Evolutionary conservation across 2,113 vertebrate genomes (phyloP).

Genomic region (Takifugu bimaculatus): DNA sequence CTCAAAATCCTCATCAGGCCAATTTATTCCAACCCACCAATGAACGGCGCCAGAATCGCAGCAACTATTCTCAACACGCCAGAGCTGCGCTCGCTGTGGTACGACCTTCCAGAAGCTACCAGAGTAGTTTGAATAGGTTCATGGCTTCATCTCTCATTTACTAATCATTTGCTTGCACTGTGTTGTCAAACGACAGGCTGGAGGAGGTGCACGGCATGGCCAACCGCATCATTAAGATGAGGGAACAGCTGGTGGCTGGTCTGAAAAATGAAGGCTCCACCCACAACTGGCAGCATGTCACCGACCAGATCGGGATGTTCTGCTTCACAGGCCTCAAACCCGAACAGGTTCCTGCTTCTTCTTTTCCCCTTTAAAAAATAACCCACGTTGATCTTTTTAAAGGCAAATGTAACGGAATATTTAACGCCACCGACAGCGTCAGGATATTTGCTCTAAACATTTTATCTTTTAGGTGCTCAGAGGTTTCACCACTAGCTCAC

Average conservation of each 20-base stretch:
- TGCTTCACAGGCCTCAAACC: conserved; percentile 97
- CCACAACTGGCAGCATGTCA: conserved; percentile 95
- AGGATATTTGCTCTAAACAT: too few species aligned
- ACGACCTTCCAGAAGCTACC: conserved; percentile 23
- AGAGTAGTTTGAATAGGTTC: not conserved
- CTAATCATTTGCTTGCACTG: not conserved
- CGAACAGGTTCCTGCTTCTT: conserved; percentile 79
- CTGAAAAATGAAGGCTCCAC: conserved; percentile 92
- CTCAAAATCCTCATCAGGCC: conserved; percentile 97
- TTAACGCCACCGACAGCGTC: too few species aligned
- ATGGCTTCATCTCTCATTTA: not conserved
- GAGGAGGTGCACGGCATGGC: conserved; percentile 93
- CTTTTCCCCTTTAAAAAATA: not conserved
- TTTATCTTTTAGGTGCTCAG: too few species aligned
- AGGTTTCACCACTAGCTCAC: too few species aligned
- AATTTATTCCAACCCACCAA: conserved; percentile 95
- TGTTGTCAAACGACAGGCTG: conserved; percentile 71
- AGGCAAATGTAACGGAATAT: too few species aligned
- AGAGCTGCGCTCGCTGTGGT: conserved; percentile 90
- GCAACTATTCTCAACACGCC: conserved; percentile 86
- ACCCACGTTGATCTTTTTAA: not conserved
- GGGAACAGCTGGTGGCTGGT: conserved; percentile 87
- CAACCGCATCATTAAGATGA: conserved; percentile 93
- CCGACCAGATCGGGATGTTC: conserved; percentile 98
- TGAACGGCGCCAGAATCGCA: conserved; percentile 93